Percentiles rank a stretch among this genome's conserved stretches.
phyloP scores from a whole-genome alignment of 2,113 vertebrate genomes.

The Struthio camelus region DNA sequence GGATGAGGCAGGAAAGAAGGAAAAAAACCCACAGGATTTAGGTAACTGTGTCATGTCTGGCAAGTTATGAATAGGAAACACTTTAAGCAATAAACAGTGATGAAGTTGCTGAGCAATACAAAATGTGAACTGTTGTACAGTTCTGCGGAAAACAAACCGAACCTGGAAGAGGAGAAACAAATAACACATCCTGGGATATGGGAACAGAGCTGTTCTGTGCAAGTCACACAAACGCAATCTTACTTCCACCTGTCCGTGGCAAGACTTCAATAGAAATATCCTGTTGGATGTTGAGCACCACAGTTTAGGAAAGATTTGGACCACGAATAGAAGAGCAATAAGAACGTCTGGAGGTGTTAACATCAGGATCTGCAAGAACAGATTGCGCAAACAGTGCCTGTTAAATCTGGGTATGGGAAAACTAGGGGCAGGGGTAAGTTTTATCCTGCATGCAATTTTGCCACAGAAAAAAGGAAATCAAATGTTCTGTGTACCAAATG shows the following conservation, averaged over 20 bases:
- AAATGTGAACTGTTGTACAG: background rate
- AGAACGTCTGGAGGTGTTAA: background rate
- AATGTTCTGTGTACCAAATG: background rate
- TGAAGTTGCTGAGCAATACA: background rate
- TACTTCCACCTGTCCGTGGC: background rate
- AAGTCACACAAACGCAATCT: background rate
- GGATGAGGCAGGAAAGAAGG: background rate
- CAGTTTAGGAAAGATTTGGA: background rate
- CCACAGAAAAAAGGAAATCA: background rate
- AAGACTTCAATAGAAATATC: background rate
- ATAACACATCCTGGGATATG: fast-evolving
- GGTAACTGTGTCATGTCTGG: background rate
- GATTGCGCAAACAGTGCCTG: background rate
- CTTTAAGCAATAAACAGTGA: background rate
- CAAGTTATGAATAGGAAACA: background rate
- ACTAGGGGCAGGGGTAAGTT: background rate
- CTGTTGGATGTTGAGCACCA: background rate
- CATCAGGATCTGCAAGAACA: background rate
- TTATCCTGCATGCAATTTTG: background rate
- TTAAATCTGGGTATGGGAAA: background rate
- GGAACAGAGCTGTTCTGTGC: background rate
- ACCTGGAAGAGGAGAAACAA: background rate
- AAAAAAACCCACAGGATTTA: background rate
- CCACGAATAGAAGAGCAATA: background rate
- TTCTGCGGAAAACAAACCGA: background rate